Evolutionary conservation across 2,797 vertebrate genomes (phyloP).

Genomic region (Schizothorax lantsangensis): DNA sequence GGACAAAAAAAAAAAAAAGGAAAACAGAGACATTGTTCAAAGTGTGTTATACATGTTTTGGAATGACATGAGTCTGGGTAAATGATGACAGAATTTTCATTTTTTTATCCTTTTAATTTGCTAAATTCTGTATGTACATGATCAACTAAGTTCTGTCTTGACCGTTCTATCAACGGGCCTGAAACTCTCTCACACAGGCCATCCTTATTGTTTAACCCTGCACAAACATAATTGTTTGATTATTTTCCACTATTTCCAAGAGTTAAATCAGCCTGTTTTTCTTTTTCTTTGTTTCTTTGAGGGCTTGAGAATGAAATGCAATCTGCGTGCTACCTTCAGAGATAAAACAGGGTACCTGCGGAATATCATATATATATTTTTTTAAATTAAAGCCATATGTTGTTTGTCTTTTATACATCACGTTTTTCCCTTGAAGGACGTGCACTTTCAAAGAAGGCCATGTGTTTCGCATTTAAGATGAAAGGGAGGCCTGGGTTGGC

Average conservation of each 20-base stretch:
- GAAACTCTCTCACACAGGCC: not conserved
- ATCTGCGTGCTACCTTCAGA: conserved; percentile 25
- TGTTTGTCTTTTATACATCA: conserved; percentile 53
- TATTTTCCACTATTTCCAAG: not conserved
- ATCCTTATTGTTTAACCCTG: not conserved
- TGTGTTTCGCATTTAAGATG: conserved; percentile 69
- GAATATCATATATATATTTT: conserved; percentile 53
- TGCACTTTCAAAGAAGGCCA: conserved; percentile 62
- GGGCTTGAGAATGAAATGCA: conserved; percentile 25
- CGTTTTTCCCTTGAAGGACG: conserved; percentile 55
- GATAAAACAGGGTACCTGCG: conserved; percentile 48
- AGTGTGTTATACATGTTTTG: not conserved
- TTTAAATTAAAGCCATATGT: conserved; percentile 57
- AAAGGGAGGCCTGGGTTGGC: conserved; percentile 58
- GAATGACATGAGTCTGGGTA: not conserved
- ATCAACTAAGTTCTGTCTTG: not conserved
- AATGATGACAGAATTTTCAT: too few species aligned
- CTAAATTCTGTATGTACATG: not conserved
- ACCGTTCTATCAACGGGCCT: not conserved
- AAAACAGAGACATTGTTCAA: not conserved
- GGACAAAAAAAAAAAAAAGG: not conserved
- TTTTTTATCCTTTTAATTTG: too few species aligned
- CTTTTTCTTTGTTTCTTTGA: conserved; percentile 27
- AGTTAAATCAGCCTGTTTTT: not conserved
- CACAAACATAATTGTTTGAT: not conserved